Evolutionary conservation across 2,797 vertebrate genomes (phyloP).

Genomic region (Eptatretus atami): DNA sequence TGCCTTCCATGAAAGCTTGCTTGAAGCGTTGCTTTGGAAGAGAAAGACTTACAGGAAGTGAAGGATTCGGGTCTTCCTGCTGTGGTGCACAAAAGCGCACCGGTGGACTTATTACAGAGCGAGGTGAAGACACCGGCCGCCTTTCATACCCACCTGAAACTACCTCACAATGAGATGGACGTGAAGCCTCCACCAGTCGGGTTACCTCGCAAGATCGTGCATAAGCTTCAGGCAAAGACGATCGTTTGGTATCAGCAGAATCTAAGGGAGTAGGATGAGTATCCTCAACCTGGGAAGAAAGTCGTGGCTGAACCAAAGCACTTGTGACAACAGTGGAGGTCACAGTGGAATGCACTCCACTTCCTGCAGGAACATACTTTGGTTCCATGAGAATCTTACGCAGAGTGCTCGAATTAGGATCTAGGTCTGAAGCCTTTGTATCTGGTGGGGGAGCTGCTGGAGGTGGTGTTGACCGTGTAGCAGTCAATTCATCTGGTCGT

Average conservation of each 20-base stretch:
- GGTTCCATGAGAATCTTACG: conserved; percentile 97
- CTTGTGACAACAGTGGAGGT: conserved; percentile 12
- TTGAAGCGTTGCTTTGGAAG: neutral
- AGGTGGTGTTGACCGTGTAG: neutral
- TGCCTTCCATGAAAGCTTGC: neutral
- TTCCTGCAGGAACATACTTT: conserved; percentile 55
- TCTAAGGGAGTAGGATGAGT: too few species aligned
- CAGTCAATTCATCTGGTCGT: too few species aligned
- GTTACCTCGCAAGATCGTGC: too few species aligned
- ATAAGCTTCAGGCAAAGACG: too few species aligned
- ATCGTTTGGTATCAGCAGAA: too few species aligned
- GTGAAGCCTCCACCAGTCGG: too few species aligned
- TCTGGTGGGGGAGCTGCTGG: conserved; percentile 38
- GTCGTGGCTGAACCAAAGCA: too few species aligned
- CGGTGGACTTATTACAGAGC: neutral
- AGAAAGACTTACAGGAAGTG: neutral
- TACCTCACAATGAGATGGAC: too few species aligned
- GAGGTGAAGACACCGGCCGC: neutral
- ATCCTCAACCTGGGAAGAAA: too few species aligned
- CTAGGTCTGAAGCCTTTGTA: conserved; percentile 71
- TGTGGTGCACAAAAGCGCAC: conserved; percentile 12
- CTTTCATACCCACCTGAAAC: too few species aligned
- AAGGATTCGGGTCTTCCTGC: conserved; percentile 13
- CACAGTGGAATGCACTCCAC: conserved; percentile 31
- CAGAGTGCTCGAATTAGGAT: conserved; percentile 68